phyloP scores from a whole-genome alignment of 1,140 invertebrate species.

The Drosophila punjabiensis region DNA sequence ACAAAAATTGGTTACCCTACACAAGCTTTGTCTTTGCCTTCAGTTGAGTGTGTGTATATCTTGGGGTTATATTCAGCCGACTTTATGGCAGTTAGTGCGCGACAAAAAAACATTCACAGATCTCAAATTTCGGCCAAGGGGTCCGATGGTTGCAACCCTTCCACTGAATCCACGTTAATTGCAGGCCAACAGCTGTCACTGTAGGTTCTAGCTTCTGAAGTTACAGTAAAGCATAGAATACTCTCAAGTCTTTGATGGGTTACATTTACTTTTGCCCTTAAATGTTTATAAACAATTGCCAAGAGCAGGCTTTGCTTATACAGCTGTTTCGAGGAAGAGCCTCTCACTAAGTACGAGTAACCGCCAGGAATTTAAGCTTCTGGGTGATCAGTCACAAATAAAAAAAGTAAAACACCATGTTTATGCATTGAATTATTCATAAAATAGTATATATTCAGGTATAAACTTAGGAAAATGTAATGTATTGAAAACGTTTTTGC shows the following conservation, averaged over 20 bases:
- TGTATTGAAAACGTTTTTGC: background rate
- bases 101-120: conserved; percentile 14
- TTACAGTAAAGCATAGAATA: conserved; percentile 14
- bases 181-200: conserved; percentile 18
- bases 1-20: conserved; percentile 52
- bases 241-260: background rate
- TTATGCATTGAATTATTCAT: background rate
- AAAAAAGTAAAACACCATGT: background rate
- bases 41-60: conserved; percentile 7
- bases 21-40: conserved; percentile 9
- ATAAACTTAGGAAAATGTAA: background rate
- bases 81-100: conserved; percentile 52
- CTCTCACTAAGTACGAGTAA: background rate
- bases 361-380: background rate
- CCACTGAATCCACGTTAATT: conserved; percentile 21
- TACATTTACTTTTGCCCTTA: background rate
- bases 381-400: background rate
- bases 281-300: background rate
- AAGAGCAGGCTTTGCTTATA: background rate
- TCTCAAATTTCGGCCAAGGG: conserved; percentile 70
- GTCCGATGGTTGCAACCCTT: conserved; percentile 35
- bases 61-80: conserved; percentile 39
- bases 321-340: background rate
- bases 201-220: background rate
- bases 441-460: background rate